Evolutionary conservation across 2,113 vertebrate species (phyloP), one percentile per base, ranked within the genome.

Genomic region (Ictalurus punctatus): DNA sequence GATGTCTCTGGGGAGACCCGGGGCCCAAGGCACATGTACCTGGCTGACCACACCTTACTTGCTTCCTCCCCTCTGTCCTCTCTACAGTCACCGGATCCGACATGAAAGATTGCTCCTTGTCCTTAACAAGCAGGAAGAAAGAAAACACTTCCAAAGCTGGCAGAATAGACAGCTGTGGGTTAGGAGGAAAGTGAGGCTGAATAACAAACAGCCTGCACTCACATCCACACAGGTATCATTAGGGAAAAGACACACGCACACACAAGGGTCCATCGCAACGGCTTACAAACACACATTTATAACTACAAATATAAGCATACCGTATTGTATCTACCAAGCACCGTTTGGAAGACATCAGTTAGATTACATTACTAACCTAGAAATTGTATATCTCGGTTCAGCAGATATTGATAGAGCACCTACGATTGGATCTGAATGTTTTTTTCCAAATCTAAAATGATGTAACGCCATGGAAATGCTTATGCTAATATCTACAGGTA

Each of bases 91-190:
- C 74, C 81, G 59, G 90, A 92, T 92, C 86, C 30, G 76, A 67
- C 90, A 90, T 92, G 88, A 92, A 92, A 92, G 91, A 85, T 82
- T 92, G 90, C 78, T 67, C 44, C 74, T 88, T 89, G 88, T 83
- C 65, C 90, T 86, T 52, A 87, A 89, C 81, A 76, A 86, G 86
- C 73, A 56, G 19, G 56, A 86, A 87, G 88, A 90, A 91, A 88
- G 84, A 59, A 84, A 90, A 87, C 88, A 87, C 87, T 87, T 89
- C 63, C 79, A 92, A 88, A 76, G 59, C 34, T 8, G 7, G 69
- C 65, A 85, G 85, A 85, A 81, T 58, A 74, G 90, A 88, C 89
- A 87, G 83, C 89, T 90, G 87, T 34, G 82, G 88, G 87, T 88
- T 86, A 89, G 88, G 74, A 88, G 71, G 83, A 90, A 87, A 71